Percentiles rank a stretch among this genome's conserved stretches.
These are phyloP conservation scores for Linepithema humile DNA, from an alignment of 1,140 invertebrate species.

Conservation along the genomic window DNA sequence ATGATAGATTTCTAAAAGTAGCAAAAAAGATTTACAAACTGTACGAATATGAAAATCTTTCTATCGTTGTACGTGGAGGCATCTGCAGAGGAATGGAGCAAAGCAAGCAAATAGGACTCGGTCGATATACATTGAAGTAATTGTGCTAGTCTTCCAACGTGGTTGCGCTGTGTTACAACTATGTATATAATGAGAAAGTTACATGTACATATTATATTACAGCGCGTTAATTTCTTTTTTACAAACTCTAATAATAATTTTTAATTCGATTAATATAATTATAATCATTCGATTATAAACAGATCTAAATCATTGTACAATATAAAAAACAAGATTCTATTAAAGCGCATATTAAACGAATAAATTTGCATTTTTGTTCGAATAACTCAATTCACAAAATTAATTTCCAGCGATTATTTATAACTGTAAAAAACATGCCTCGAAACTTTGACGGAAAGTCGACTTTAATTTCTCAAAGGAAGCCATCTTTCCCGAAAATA, in stretches of 20 bases:
- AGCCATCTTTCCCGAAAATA: neutral
- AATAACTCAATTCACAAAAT: neutral
- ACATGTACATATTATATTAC: neutral
- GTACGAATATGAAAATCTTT: slow-evolving; percentile 12
- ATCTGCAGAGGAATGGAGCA: slow-evolving; percentile 69
- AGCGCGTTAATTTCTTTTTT: neutral
- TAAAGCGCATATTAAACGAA: neutral
- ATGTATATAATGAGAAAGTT: neutral
- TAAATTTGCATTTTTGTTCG: neutral
- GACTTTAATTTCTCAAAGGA: neutral
- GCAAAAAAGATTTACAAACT: neutral
- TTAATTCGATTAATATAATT: neutral
- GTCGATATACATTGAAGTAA: slow-evolving; percentile 56
- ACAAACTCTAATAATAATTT: neutral
- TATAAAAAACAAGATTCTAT: neutral
- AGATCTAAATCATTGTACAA: neutral
- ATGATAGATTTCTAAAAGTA: neutral
- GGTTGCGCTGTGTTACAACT: neutral
- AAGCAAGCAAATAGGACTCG: slow-evolving; percentile 56
- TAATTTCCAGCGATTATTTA: neutral
- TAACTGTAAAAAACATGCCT: neutral
- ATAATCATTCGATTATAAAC: neutral
- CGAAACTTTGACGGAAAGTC: neutral
- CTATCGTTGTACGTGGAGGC: slow-evolving; percentile 69
- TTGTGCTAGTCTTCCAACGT: neutral